These are phyloP conservation scores for Aplysia californica DNA, from an alignment of 1,140 invertebrate species.

Conservation along the genomic window DNA sequence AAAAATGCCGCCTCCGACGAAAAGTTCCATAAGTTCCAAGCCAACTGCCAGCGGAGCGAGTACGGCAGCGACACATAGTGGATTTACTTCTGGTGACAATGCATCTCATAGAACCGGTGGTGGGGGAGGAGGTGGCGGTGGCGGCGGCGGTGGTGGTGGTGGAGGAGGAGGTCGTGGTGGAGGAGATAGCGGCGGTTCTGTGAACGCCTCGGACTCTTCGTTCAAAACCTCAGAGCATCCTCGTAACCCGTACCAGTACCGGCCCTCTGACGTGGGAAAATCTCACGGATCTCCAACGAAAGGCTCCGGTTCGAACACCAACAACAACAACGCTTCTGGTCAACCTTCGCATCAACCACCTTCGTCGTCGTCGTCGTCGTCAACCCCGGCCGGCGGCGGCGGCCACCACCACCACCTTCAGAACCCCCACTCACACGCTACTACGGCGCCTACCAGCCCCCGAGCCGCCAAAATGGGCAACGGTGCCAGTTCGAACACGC, in stretches of 20 bases:
- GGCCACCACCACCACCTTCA: not conserved
- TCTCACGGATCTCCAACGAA: not conserved
- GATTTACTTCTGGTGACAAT: not conserved
- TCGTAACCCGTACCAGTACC: not conserved
- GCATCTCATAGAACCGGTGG: not conserved
- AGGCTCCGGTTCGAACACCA: not conserved
- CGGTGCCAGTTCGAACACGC: constrained; percentile 54
- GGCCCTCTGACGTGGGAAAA: not conserved
- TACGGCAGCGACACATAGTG: not conserved
- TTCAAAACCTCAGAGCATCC: not conserved
- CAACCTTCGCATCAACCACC: not conserved
- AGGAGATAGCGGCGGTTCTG: not conserved
- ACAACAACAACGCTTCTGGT: not conserved
- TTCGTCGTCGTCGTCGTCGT: not conserved
- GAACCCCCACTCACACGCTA: not conserved
- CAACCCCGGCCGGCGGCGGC: not conserved
- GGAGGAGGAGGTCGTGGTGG: not conserved
- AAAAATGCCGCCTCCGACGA: constrained; percentile 12
- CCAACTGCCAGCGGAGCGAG: not conserved
- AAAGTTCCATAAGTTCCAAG: constrained; percentile 2
- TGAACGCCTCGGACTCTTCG: not conserved
- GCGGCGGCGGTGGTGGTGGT: not conserved
- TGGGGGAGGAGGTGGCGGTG: not conserved
- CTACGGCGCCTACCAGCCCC: not conserved
- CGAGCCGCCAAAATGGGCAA: constrained; percentile 57